These are phyloP conservation scores for Australoheros facetus DNA, from an alignment of 2,797 vertebrate species.

Conservation along the genomic window DNA sequence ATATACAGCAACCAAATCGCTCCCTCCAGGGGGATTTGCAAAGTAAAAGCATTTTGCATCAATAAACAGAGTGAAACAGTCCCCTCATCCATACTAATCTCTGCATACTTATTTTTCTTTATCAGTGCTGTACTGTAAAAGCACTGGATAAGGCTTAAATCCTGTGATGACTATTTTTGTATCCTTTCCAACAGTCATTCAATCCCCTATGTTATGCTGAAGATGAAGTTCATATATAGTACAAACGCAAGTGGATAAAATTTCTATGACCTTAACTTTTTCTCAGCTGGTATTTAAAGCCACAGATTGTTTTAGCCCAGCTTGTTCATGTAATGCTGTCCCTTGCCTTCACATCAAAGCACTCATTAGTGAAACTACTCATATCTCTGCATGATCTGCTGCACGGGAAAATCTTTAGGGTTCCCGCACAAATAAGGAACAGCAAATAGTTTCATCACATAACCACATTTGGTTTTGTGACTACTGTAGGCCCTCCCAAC, in stretches of 20 bases:
- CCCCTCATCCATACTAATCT: slow-evolving; percentile 51
- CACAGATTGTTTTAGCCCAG: slow-evolving; percentile 52
- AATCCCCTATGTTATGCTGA: slow-evolving; percentile 15
- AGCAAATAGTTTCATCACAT: slow-evolving; percentile 3
- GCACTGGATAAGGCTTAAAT: slow-evolving; percentile 19
- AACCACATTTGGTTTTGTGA: neutral
- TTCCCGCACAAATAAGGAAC: slow-evolving; percentile 11
- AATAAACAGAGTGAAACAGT: slow-evolving; percentile 41
- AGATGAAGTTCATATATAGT: slow-evolving; percentile 31
- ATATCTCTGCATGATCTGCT: slow-evolving; percentile 36
- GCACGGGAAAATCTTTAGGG: slow-evolving; percentile 34
- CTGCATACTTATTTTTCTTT: slow-evolving; percentile 35
- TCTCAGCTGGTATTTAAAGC: slow-evolving; percentile 65
- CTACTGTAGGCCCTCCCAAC: neutral
- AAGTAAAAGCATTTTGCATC: slow-evolving; percentile 42
- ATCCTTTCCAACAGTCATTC: slow-evolving; percentile 25
- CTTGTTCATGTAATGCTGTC: slow-evolving; percentile 40
- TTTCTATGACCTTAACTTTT: slow-evolving; percentile 10
- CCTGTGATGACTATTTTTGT: slow-evolving; percentile 14
- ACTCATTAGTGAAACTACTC: slow-evolving; percentile 52
- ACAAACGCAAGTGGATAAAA: slow-evolving; percentile 30
- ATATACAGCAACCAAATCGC: slow-evolving; percentile 5
- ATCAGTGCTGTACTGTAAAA: slow-evolving; percentile 31
- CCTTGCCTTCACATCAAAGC: slow-evolving; percentile 63
- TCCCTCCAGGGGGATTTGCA: slow-evolving; percentile 37